Evolutionary conservation across 2,888 invertebrate genomes (phyloP), one percentile per base, ranked within the genome.

Genomic region (Aphodius sticticus): DNA sequence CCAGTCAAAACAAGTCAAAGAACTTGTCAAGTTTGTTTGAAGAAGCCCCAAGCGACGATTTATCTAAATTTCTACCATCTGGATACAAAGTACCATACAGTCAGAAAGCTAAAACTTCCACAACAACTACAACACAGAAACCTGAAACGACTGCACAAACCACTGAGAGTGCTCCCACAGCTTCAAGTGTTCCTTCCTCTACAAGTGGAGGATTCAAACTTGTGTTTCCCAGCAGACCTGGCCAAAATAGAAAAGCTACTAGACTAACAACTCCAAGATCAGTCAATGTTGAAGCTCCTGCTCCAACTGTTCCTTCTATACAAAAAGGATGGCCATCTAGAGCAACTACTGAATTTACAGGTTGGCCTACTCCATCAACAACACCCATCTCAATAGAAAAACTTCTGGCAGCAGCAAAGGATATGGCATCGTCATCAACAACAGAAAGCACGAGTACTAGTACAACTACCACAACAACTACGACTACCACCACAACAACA

Each of bases 311-410:
- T 1, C 79, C 79, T 6, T 72, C 79, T 6, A 79, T 79, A 37
- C 76, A 76, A 9, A 96, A 95, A 88, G 96, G 96, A 83, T 96
- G 96, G 93, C 96, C 96, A 0, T 92, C 92, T 26, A 94, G 96
- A 93, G 95, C 94, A 26, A 95, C 96, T 7, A 97, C 96, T 16
- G 96, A 96, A 88, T 97, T 97, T 85, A 96, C 96, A 14, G 97
- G 97, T 15, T 97, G 97, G 97, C 96, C 96, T 12, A 95, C 96
- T 0, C 94, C 96, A 6, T 95, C 96, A 0, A 96, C 96, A 0
- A 96, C 96, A 0, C 96, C 96, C 0, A 93, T 96, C 84, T 96
- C 96, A 0, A 95, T 96, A 79, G 96, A 96, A 86, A 95, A 95
- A 87, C 90, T 95, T 6, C 87, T 96, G 76, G 91, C 91, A 12